Percentiles rank a stretch among this genome's conserved stretches.
Evolutionary conservation across 1,140 invertebrate genomes (phyloP).

Genomic region (Propsilocerus akamusi): DNA sequence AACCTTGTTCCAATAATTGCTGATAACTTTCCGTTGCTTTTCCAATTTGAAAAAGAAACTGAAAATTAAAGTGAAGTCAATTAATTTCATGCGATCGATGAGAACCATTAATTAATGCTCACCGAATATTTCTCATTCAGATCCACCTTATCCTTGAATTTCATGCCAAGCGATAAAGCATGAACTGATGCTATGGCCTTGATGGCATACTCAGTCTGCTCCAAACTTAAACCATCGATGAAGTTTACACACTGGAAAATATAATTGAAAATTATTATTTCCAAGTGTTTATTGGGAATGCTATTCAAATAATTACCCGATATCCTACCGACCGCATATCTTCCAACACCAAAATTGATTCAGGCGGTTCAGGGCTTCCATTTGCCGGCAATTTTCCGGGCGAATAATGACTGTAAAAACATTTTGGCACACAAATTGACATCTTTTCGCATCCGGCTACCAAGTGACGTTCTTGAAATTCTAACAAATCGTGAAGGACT

Average conservation of each 20-base stretch:
- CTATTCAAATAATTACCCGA: conserved; percentile 10
- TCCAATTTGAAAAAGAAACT: conserved; percentile 53
- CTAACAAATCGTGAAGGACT: conserved; percentile 40
- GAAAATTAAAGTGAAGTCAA: too few relatives aligned
- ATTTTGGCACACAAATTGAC: conserved; percentile 36
- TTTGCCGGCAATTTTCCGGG: conserved; percentile 14
- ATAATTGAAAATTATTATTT: background rate
- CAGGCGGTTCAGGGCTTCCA: conserved; percentile 27
- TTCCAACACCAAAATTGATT: conserved; percentile 36
- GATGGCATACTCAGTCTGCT: conserved; percentile 42
- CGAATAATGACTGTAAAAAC: conserved; percentile 42
- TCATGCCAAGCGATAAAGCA: conserved; percentile 43
- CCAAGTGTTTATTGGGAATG: background rate
- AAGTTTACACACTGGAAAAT: conserved; percentile 30
- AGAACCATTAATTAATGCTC: too few relatives aligned
- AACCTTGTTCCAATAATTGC: conserved; percentile 48
- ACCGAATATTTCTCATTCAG: conserved; percentile 40
- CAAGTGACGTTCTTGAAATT: conserved; percentile 28
- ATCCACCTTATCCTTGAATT: conserved; percentile 35
- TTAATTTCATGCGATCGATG: too few relatives aligned
- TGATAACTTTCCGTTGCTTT: conserved; percentile 58
- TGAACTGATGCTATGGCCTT: conserved; percentile 49
- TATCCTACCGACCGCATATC: conserved; percentile 27
- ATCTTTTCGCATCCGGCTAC: conserved; percentile 16
- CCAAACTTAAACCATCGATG: conserved; percentile 41